Percentiles rank a stretch among this genome's conserved stretches.
Conservation (phyloP, 2,888 invertebrate genomes). For the Acleris emargana region DNA sequence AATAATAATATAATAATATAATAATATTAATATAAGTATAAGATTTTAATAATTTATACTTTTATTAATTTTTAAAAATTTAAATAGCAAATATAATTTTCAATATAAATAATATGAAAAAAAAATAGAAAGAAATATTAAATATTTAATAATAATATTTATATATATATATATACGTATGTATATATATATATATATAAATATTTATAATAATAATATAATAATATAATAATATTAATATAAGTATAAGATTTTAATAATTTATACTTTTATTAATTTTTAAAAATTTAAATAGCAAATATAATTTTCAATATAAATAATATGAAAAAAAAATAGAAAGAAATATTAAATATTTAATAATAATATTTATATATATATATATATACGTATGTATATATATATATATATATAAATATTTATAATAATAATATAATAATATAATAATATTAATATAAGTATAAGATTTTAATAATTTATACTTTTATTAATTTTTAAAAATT, state of each 20-base stretch:
- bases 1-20: conserved; percentile 32
- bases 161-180: conserved; percentile 40
- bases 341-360: conserved; percentile 39
- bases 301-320: conserved; percentile 30
- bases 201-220: not conserved
- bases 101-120: conserved; percentile 35
- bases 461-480: too few relatives aligned
- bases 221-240: too few relatives aligned
- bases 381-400: conserved; percentile 39
- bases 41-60: conserved; percentile 45
- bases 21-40: conserved; percentile 8
- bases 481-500: too few relatives aligned
- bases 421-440: conserved; percentile 44
- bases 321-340: conserved; percentile 37
- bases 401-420: conserved; percentile 41
- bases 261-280: conserved; percentile 46
- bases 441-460: too few relatives aligned
- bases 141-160: conserved; percentile 34
- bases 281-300: conserved; percentile 43
- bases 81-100: conserved; percentile 33
- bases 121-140: conserved; percentile 37
- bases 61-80: conserved; percentile 48
- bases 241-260: conserved; percentile 38
- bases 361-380: conserved; percentile 41
- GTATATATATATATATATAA: conserved; percentile 38